Conservation (phyloP, 2,888 invertebrate species). For the Drosophila austrosaltans region DNA sequence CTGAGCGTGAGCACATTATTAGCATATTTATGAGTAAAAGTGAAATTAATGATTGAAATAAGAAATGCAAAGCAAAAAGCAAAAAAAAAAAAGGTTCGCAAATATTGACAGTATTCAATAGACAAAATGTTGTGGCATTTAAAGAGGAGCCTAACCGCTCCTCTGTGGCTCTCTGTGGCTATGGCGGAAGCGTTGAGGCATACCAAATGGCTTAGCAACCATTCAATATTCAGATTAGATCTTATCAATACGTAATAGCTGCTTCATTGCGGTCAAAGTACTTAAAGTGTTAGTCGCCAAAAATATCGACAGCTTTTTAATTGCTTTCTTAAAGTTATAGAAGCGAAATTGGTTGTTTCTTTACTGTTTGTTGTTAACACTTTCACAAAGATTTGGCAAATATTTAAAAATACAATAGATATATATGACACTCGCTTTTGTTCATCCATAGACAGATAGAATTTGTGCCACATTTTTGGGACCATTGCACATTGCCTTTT, state of each 20-base stretch:
- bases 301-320: constrained; percentile 35
- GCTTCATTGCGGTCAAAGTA: constrained; percentile 12
- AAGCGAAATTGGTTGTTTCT: not conserved
- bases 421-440: constrained; percentile 5
- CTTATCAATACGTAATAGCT: constrained; percentile 27
- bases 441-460: constrained; percentile 32
- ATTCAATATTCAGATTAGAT: constrained; percentile 16
- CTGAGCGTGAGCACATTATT: constrained; percentile 64
- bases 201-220: constrained; percentile 31
- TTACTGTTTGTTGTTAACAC: constrained; percentile 39
- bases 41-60: constrained; percentile 72
- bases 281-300: constrained; percentile 42
- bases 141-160: not conserved
- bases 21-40: constrained; percentile 81
- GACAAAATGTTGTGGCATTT: constrained; percentile 26
- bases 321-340: constrained; percentile 51
- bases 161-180: constrained; percentile 1
- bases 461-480: constrained; percentile 47
- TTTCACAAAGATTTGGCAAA: constrained; percentile 57
- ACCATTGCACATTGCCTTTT: constrained; percentile 41
- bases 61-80: constrained; percentile 9
- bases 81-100: constrained; percentile 58
- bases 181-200: constrained; percentile 41
- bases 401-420: constrained; percentile 21
- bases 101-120: constrained; percentile 65